These are phyloP conservation scores for Podargus strigoides DNA, from an alignment of 2,797 vertebrate genomes.

Conservation along the genomic window DNA sequence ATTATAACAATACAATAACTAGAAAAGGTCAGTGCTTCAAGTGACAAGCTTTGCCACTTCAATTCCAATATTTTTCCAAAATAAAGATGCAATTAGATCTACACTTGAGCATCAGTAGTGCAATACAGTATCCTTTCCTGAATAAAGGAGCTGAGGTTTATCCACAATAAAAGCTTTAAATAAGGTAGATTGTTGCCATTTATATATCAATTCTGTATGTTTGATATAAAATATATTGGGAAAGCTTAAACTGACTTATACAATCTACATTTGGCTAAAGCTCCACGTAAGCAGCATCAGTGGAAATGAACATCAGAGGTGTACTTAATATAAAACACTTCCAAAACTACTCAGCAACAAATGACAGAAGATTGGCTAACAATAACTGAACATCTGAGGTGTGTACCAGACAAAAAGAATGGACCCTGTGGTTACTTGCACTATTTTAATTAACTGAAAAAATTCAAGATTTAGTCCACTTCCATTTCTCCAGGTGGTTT, in stretches of 20 bases:
- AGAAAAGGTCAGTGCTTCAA: slow-evolving; percentile 74
- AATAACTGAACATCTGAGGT: slow-evolving; percentile 71
- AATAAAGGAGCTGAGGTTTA: slow-evolving; percentile 75
- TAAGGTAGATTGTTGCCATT: slow-evolving; percentile 74
- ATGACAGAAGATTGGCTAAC: slow-evolving; percentile 72
- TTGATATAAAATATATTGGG: slow-evolving; percentile 72
- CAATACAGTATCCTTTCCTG: slow-evolving; percentile 74
- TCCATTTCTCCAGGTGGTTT: slow-evolving; percentile 89
- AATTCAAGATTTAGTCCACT: slow-evolving; percentile 82
- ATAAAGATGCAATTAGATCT: slow-evolving; percentile 71
- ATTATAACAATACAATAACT: slow-evolving; percentile 75
- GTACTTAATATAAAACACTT: slow-evolving; percentile 71
- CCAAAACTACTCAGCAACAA: slow-evolving; percentile 75
- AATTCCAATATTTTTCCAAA: slow-evolving; percentile 69
- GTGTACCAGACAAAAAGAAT: slow-evolving; percentile 71
- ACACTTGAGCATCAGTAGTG: slow-evolving; percentile 73
- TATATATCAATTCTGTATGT: slow-evolving; percentile 68
- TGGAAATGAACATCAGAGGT: slow-evolving; percentile 69
- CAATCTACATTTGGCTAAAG: slow-evolving; percentile 76
- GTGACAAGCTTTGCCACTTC: slow-evolving; percentile 63
- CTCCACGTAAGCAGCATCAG: slow-evolving; percentile 73
- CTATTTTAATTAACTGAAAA: slow-evolving; percentile 60
- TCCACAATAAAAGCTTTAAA: slow-evolving; percentile 76
- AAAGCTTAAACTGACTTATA: slow-evolving; percentile 73
- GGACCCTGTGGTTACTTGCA: slow-evolving; percentile 74